phyloP scores from a whole-genome alignment of 2,797 vertebrate genomes.

The Channallabes apus region DNA sequence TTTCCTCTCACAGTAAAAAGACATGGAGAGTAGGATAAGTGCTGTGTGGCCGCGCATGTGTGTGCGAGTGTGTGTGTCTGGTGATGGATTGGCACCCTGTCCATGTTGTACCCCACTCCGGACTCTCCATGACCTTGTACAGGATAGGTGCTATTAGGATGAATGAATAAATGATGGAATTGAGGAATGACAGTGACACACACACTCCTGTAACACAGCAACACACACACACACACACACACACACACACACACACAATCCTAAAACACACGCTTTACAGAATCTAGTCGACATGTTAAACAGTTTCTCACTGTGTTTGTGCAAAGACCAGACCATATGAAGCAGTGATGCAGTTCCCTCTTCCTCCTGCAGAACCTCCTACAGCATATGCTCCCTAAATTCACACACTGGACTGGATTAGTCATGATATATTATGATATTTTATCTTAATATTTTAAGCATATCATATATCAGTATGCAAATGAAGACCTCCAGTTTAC shows the following conservation, averaged over 20 bases:
- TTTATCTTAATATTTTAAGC: neutral
- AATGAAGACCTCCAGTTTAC: neutral
- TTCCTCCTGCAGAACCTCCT: neutral
- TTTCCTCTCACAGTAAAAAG: too few species aligned
- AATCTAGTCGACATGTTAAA: too few species aligned
- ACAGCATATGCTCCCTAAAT: neutral
- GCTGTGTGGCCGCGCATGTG: too few species aligned
- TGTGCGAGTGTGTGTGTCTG: too few species aligned
- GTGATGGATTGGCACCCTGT: too few species aligned
- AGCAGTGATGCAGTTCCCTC: neutral
- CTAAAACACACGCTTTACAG: neutral
- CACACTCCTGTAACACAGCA: neutral
- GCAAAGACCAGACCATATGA: neutral
- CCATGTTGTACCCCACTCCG: too few species aligned
- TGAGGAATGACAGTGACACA: neutral
- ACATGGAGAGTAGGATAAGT: too few species aligned
- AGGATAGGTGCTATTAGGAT: neutral
- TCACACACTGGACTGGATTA: neutral
- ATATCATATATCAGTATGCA: neutral
- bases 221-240: neutral
- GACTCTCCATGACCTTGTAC: too few species aligned
- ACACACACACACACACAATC: too few species aligned
- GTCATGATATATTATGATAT: neutral
- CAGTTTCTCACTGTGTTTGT: neutral
- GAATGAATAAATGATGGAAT: neutral